Evolutionary conservation across 2,113 vertebrate species (phyloP), one percentile per base, ranked within the genome.

Genomic region (Sceloporus tristichus): DNA sequence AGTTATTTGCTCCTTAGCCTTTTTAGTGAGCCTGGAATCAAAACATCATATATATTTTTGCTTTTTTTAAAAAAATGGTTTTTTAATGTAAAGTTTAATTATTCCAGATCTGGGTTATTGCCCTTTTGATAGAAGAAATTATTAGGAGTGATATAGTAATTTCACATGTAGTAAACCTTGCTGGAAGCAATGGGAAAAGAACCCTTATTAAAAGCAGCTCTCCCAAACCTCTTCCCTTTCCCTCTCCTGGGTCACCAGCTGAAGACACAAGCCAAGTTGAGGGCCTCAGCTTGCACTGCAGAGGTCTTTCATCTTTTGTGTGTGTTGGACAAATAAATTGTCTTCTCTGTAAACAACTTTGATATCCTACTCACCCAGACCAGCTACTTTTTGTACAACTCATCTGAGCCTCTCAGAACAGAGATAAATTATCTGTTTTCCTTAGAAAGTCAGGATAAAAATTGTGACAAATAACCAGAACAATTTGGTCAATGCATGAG

Each of bases 361-460:
- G 48, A 93, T 89, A 89, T 80, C 38, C 27, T 0, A 0, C 54
- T 68, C 85, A 0, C 38, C 66, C 86, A 84, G 88, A 88, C 0
- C 27, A 79, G 71, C 40, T 94, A 82, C 94, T 96, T 93, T 84
- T 90, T 79, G 89, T 91, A 87, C 40, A 85, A 77, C 83, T 93
- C 88, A 78, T 91, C 90, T 85, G 3, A 85, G 66, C 84, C 91
- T 88, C 90, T 86, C 9, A 85, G 54, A 5, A 91, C 66, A 29
- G 81, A 88, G 62, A 84, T 77, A 34, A 84, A 83, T 40, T 1
- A 16, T 21, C 34, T 75, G 62, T 66, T 76, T 75, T 23, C 27
- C 42, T 27, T 40, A 68, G 59, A 76, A 42, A 62, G 65, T 54
- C 84, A 42, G 87, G 25, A 86, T 94, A 89, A 90, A 13, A 71